Base-by-base conservation (phyloP, 2,888 invertebrate genomes). In the Pristionchus entomophagus region DNA sequence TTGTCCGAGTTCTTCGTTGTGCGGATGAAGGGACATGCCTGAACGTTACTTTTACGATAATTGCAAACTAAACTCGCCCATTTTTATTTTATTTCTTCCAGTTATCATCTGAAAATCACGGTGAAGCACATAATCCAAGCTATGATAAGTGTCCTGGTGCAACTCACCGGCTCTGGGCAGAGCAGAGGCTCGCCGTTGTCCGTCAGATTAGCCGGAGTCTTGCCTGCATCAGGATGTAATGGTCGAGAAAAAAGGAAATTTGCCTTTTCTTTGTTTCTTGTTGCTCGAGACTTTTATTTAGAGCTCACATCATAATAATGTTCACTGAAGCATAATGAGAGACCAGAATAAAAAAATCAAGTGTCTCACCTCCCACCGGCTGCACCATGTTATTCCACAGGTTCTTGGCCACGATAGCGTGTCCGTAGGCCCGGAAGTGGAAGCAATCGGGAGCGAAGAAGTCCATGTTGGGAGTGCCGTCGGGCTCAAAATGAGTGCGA, bases 361-460 rank as follows among this genome's bases (percentile, higher is more conserved):
- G n/a, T n/a, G n/a, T n/a, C 81, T 56, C 32, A 38, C 38, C 38
- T 51, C 81, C 81, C 1, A 81, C 81, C n/a, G 81, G 81, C 56
- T 81, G 81, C 51, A 81, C 10, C 53, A 81, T 38, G 38, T 53
- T 90, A 69, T 90, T 90, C 90, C 90, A 90, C 51, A 90, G 85
- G 49, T 88, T 87, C 51, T 88, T 87, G 83, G 85, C 88, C 49
- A 87, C 41, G 35, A 84, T 87, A 12, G 88, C 89, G 81, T 90
- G 90, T 22, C 90, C 90, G 1, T 89, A 86, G 38, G 88, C 87
- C 0, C 89, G 88, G 85, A 91, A 91, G 62, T 91, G 91, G 90
- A 91, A 91, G 81, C 91, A 91, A 80, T 91, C 91, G 0, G 91
- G 90, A 19, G 91, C 90, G 87, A 91, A 91, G 89, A 89, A 91